Conservation (phyloP, 2,113 vertebrate species). For the Nematolebias whitei region DNA sequence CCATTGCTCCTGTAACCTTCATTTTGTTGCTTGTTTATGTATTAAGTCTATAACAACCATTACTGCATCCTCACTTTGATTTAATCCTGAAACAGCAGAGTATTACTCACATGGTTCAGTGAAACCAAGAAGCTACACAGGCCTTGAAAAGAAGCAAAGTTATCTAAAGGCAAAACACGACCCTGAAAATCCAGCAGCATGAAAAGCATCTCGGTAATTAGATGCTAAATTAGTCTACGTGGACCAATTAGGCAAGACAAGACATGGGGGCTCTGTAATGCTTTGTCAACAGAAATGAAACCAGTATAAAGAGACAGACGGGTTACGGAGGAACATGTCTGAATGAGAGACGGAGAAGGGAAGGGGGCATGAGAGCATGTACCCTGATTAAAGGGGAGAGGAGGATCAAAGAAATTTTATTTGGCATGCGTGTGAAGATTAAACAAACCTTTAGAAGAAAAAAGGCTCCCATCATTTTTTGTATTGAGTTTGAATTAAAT, state of each 20-base stretch:
- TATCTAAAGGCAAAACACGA: conserved; percentile 69
- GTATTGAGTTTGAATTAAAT: conserved; percentile 79
- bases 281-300: conserved; percentile 85
- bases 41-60: conserved; percentile 38
- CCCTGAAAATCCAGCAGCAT: conserved; percentile 76
- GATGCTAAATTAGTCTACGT: conserved; percentile 85
- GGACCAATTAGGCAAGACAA: conserved; percentile 85
- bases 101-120: conserved; percentile 62
- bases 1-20: conserved; percentile 14
- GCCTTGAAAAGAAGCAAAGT: conserved; percentile 68
- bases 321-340: conserved; percentile 66
- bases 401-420: conserved; percentile 81
- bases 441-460: conserved; percentile 83
- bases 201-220: conserved; percentile 78
- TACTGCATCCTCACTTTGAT: conserved; percentile 29
- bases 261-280: conserved; percentile 73
- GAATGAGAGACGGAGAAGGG: conserved; percentile 65
- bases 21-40: neutral
- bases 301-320: conserved; percentile 71
- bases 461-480: conserved; percentile 77
- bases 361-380: conserved; percentile 67
- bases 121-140: conserved; percentile 52
- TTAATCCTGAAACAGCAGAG: conserved; percentile 46
- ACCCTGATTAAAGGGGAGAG: conserved; percentile 80
- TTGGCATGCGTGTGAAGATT: conserved; percentile 77